Conservation (phyloP, 2,113 vertebrate genomes). For the Dipodomys merriami region DNA sequence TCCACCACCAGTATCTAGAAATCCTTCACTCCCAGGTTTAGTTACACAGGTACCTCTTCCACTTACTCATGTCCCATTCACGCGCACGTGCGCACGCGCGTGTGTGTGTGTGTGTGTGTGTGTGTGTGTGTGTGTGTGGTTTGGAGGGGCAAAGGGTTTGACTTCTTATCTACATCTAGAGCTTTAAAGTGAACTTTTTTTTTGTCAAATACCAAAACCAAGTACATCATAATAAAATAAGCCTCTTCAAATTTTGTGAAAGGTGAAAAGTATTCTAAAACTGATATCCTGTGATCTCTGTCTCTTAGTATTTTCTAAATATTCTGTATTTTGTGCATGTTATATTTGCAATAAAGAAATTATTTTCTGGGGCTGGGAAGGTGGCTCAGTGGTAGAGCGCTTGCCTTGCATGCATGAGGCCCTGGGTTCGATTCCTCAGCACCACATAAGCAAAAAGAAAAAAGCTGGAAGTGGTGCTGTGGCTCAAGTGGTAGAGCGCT, state of each 20-base stretch:
- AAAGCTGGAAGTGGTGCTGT: no score
- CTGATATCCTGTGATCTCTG: background rate
- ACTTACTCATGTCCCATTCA: background rate
- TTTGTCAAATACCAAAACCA: background rate
- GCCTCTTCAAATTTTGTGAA: constrained; percentile 30
- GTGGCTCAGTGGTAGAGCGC: no score
- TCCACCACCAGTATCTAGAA: constrained; percentile 55
- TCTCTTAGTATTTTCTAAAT: constrained; percentile 49
- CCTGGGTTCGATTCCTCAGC: no score
- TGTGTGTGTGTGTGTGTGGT: no score
- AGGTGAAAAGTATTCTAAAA: constrained; percentile 40
- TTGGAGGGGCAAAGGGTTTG: background rate
- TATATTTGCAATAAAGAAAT: background rate
- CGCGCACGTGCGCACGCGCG: no score
- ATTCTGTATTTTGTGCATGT: background rate
- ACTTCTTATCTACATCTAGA: background rate
- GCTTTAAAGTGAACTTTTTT: background rate
- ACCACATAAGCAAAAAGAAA: no score
- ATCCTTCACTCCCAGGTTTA: background rate
- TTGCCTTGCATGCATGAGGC: no score
- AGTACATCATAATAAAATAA: constrained; percentile 5
- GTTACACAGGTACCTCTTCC: background rate
- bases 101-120: no score
- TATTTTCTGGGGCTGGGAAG: no score
- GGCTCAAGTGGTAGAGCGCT: no score